Evolutionary conservation across 2,888 invertebrate species (phyloP), one percentile per base, ranked within the genome.

Genomic region (Lamellibrachia columna): DNA sequence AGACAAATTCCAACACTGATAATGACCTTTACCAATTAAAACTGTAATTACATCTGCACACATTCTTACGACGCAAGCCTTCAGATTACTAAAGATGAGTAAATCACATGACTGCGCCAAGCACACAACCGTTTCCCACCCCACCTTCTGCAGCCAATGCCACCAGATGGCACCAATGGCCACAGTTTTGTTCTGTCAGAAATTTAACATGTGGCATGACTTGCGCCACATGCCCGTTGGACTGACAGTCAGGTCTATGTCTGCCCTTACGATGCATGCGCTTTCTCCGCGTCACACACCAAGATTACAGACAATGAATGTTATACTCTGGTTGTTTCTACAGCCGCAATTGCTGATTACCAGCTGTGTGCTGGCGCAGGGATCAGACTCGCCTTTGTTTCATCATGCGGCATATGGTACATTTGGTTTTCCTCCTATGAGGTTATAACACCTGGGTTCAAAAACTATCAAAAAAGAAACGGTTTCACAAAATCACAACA

Each of bases 61-160:
- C 15, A 4, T 22, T 6, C 75, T 55, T 1, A 1, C 9, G 55
- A 9, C 9, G 55, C 55, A 60, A 93, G 94, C 94, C 95, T 95
- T 96, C 96, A 96, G 96, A 96, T 96, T 96, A 96, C 96, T 95
- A 96, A 96, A 96, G 95, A 95, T 92, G 92, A 53, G 60, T 52
- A 93, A 93, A 94, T 93, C 53, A 92, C 92, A 92, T 90, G 75
- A 11, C 92, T 92, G 58, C 91, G 52, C 52, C 91, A 52, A 11
- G 2, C 52, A 91, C 53, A 91, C 52, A 91, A 91, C 91, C 91
- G 22, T 91, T 52, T 15, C 52, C 53, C 52, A 91, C 91, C 91
- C 52, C 40, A 90, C 15, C 91, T 28, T 52, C 91, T 75, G 75
- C 75, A 75, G 6, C 75, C 6, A n/a, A 53, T 9, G 11, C 52